Evolutionary conservation across 2,888 invertebrate species (phyloP).

Genomic region (Boloria selene): DNA sequence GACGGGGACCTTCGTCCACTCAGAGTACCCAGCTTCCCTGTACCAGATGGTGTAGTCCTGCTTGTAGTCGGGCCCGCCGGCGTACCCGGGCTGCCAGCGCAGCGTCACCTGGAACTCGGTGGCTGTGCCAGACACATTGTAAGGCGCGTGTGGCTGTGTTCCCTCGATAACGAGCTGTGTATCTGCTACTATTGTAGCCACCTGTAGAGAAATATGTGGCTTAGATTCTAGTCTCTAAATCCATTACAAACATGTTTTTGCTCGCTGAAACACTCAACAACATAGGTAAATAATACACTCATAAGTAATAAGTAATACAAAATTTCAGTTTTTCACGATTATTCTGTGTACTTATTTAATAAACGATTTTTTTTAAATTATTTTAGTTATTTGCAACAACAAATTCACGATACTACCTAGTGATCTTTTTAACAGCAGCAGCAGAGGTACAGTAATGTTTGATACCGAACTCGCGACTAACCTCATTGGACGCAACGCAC

Average conservation of each 20-base stretch:
- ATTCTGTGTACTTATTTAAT: too few relatives aligned
- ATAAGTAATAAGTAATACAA: too few relatives aligned
- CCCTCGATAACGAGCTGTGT: constrained; percentile 95
- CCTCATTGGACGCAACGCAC: constrained; percentile 96
- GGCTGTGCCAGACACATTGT: constrained; percentile 95
- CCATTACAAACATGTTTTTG: too few relatives aligned
- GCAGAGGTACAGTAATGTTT: too few relatives aligned
- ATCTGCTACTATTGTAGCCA: constrained; percentile 95
- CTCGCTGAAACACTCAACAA: too few relatives aligned
- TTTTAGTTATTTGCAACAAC: too few relatives aligned
- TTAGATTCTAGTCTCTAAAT: too few relatives aligned
- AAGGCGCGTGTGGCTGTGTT: constrained; percentile 98
- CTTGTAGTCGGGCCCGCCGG: constrained; percentile 96
- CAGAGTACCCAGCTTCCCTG: constrained; percentile 91
- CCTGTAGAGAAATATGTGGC: constrained; percentile 60
- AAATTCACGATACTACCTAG: too few relatives aligned
- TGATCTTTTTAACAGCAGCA: too few relatives aligned
- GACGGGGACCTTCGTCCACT: constrained; percentile 97
- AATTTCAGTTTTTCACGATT: too few relatives aligned
- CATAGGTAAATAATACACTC: too few relatives aligned
- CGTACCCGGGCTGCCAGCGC: constrained; percentile 97
- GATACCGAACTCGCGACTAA: constrained; percentile 34
- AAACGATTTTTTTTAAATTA: too few relatives aligned
- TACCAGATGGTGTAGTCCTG: constrained; percentile 98
- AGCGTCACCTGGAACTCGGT: constrained; percentile 95